Evolutionary conservation across 2,888 invertebrate species (phyloP), one percentile per base, ranked within the genome.

Genomic region (Mimumesa dahlbomi): DNA sequence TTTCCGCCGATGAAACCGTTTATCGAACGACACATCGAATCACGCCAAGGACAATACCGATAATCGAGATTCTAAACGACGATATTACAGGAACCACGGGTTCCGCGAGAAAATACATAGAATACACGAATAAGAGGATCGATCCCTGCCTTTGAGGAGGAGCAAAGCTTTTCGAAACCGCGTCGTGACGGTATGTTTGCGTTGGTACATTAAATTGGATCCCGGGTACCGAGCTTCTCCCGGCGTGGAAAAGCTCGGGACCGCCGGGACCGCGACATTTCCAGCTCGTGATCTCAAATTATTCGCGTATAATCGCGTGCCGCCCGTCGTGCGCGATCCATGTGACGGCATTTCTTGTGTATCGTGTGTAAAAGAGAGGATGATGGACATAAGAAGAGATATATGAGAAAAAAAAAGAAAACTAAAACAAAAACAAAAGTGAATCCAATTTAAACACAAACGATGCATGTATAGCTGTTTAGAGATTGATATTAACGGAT

Each of bases 281-380:
- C 79, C 87, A 87, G 87, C 86, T 86, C 82, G 83, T 86, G 87
- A 87, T 87, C 87, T 87, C 87, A 86, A 82, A 77, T 80, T 77
- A 79, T 57, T 73, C 68, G 63, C n/a, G n/a, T n/a, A n/a, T 83
- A 79, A 76, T 75, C 70, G 69, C 73, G 77, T 72, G 38, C 45
- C 74, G 75, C n/a, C n/a, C n/a, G n/a, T n/a, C n/a, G n/a, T n/a
- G n/a, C 76, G 70, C 77, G 75, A 81, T 78, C 69, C 61, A 59
- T 75, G 66, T n/a, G 72, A 73, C 59, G 73, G 62, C 77, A 73
- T 72, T 64, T 64, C 61, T 7, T 40, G 7, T 18, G n/a, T 34
- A 7, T 34, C 79, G 68, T 72, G 75, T 62, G 48, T 58, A 65
- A 63, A 62, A 29, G 22, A 54, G 56, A 34, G 36, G 70, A 74